phyloP scores from a whole-genome alignment of 1,140 invertebrate species.

The Drosophila mojavensis region DNA sequence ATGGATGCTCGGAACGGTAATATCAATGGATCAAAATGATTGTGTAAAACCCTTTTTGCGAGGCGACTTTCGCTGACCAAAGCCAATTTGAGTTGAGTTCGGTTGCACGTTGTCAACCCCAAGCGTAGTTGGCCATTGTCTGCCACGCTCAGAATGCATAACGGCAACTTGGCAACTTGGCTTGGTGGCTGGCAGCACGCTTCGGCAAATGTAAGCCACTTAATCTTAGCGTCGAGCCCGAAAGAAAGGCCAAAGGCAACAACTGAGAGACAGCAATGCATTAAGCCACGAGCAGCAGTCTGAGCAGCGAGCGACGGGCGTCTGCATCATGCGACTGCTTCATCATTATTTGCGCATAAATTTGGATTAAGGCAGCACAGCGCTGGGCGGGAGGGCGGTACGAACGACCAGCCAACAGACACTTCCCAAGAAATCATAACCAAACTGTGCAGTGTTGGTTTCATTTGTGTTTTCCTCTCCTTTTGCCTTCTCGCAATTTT shows the following conservation, averaged over 20 bases:
- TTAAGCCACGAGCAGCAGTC: conserved; percentile 31
- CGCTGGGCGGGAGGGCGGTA: not conserved
- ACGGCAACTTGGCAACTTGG: conserved; percentile 50
- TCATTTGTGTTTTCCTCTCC: not conserved
- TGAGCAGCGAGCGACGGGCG: not conserved
- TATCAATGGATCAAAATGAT: conserved; percentile 32
- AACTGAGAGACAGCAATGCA: conserved; percentile 31
- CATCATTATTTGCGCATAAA: conserved; percentile 83
- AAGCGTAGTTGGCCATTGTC: conserved; percentile 24
- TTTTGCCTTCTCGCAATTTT: conserved; percentile 58
- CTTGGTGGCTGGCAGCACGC: conserved; percentile 51
- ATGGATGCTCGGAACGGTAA: conserved; percentile 60
- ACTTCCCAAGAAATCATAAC: conserved; percentile 70
- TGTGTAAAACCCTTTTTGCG: conserved; percentile 15
- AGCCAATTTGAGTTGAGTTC: conserved; percentile 53
- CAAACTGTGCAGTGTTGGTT: conserved; percentile 20
- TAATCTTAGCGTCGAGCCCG: conserved; percentile 58
- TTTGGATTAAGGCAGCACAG: conserved; percentile 66
- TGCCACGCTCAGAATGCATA: conserved; percentile 60
- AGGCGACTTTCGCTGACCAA: conserved; percentile 57
- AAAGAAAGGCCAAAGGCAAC: conserved; percentile 48
- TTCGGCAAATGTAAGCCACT: conserved; percentile 67
- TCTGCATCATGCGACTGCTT: conserved; percentile 44
- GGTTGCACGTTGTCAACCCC: conserved; percentile 48
- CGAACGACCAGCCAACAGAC: not conserved